These are phyloP conservation scores for Epinephelus awoara DNA, from an alignment of 2,797 vertebrate genomes.

Conservation along the genomic window DNA sequence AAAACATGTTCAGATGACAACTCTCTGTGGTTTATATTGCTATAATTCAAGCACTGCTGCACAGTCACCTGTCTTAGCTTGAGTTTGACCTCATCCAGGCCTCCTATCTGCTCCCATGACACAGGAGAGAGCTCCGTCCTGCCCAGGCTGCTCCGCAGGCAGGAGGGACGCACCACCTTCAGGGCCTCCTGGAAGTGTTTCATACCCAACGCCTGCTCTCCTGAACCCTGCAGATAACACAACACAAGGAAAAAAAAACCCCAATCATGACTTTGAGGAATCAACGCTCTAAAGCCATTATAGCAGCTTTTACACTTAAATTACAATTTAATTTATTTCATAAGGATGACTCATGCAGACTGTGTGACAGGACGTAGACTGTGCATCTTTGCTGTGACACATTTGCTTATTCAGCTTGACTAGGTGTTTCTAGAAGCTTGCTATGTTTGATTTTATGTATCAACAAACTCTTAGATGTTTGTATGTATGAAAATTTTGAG, in stretches of 20 bases:
- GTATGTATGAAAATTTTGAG: too few relatives aligned
- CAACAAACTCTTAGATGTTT: too few relatives aligned
- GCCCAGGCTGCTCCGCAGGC: slow-evolving; percentile 90
- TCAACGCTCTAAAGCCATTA: background rate
- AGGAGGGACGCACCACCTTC: slow-evolving; percentile 90
- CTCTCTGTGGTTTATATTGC: background rate
- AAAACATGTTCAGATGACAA: background rate
- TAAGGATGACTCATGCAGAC: too few relatives aligned
- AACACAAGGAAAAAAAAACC: background rate
- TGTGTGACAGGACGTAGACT: too few relatives aligned
- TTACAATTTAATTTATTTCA: too few relatives aligned
- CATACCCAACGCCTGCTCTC: slow-evolving; percentile 76
- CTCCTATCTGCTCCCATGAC: slow-evolving; percentile 94
- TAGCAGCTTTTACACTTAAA: too few relatives aligned
- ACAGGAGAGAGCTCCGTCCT: slow-evolving; percentile 88
- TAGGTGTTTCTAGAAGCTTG: too few relatives aligned
- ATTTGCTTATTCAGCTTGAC: too few relatives aligned
- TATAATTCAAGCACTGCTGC: background rate
- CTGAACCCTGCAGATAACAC: slow-evolving; percentile 80
- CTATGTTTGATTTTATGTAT: too few relatives aligned
- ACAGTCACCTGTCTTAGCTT: slow-evolving; percentile 92
- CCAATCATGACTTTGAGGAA: background rate
- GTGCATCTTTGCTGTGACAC: too few relatives aligned
- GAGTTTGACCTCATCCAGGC: slow-evolving; percentile 93
- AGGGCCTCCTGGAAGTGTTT: slow-evolving; percentile 90